Base-by-base conservation (phyloP, 2,797 vertebrate species). In the Pseudochromis fuscus region DNA sequence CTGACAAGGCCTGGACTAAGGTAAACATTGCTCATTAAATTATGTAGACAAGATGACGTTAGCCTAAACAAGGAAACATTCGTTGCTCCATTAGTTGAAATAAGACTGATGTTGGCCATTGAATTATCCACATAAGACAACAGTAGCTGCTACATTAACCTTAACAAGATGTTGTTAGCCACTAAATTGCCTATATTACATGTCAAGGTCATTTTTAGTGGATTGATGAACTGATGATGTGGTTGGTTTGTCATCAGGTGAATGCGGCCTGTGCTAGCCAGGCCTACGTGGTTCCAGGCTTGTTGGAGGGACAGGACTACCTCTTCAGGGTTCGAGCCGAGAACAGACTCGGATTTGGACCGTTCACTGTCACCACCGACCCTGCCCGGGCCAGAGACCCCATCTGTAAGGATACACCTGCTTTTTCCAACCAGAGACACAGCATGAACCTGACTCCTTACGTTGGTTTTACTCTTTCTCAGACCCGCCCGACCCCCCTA, bases 401-500 rank as follows among this genome's bases (percentile, higher is more conserved):
- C 55, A 97, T 99, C 79, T 96, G 98, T 99, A 93, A 96, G 97
- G 88, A 44, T 37, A 30, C 5, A 28, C 3, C 56, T 3, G 0
- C n/a, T n/a, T n/a, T n/a, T 23, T 11, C 12, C 72, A 1, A n/a
- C n/a, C 12, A 56, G 11, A 59, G 5, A 42, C 10, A 7, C 9
- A 51, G 4, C 28, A 46, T 2, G n/a, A 28, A 46, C 30, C 12
- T 7, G 2, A n/a, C n/a, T 19, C 28, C 19, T 38, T 13, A 40
- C 0, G 11, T 4, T 49, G 27, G 60, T 19, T 1, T 18, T 23
- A 16, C 15, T 49, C 13, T 31, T 23, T 19, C 38, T 38, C 79
- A 99, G 98, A 96, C 91, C 96, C 97, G 57, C 98, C 98, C 24
- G 98, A 99, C 77, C 96, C 98, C 3, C 98, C 98, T 46, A 96